A percentile compares a stretch with the other conserved stretches of the same genome.
Conservation (phyloP, 2,888 invertebrate genomes). For the Nudaria mundana region DNA sequence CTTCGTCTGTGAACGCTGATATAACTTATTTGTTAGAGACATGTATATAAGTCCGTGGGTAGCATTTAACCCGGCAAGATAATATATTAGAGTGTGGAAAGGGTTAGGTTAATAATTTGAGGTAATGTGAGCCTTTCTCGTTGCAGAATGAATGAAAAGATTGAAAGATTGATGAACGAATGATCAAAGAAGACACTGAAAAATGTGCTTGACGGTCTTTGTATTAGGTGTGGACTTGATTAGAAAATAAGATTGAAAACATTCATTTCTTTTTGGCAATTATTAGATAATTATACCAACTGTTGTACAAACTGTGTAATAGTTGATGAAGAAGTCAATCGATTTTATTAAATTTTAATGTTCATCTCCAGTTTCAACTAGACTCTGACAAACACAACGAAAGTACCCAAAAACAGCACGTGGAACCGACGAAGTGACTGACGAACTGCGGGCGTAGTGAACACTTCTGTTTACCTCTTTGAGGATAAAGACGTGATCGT, state of each 20-base stretch:
- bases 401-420: too few relatives aligned
- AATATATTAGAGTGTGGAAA: slow-evolving; percentile 26
- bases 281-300: too few relatives aligned
- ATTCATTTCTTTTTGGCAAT: too few relatives aligned
- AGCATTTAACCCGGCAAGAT: slow-evolving; percentile 18
- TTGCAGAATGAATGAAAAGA: slow-evolving; percentile 21
- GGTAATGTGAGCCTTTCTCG: slow-evolving; percentile 22
- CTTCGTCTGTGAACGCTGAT: slow-evolving; percentile 30
- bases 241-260: slow-evolving; percentile 1
- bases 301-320: too few relatives aligned
- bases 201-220: slow-evolving; percentile 12
- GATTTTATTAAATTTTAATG: too few relatives aligned
- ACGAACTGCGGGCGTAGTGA: too few relatives aligned
- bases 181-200: slow-evolving; percentile 13
- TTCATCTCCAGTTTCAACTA: too few relatives aligned
- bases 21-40: slow-evolving; percentile 23
- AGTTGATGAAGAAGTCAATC: too few relatives aligned
- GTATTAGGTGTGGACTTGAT: slow-evolving; percentile 1
- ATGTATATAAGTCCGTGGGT: slow-evolving; percentile 16
- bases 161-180: slow-evolving; percentile 27
- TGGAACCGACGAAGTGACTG: too few relatives aligned
- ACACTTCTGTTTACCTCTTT: too few relatives aligned
- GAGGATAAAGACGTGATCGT: too few relatives aligned
- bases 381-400: too few relatives aligned
- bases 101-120: slow-evolving; percentile 32